Evolutionary conservation across 2,113 vertebrate genomes (phyloP).

Genomic region (Salvelinus fontinalis): DNA sequence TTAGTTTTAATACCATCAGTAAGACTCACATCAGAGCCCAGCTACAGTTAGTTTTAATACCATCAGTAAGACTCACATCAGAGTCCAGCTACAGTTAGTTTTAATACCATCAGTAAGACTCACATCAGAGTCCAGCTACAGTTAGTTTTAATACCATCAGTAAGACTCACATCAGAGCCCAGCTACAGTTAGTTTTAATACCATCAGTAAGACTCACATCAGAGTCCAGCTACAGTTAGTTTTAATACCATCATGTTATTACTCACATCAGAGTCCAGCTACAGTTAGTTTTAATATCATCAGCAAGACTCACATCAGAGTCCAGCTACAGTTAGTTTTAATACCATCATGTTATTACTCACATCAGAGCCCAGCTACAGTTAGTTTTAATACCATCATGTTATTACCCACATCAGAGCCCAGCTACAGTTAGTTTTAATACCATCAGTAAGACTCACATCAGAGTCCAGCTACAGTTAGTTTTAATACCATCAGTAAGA

Average conservation of each 20-base stretch:
- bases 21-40: too few species aligned
- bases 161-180: too few species aligned
- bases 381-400: not conserved
- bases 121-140: not conserved
- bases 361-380: not conserved
- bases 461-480: not conserved
- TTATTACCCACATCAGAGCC: too few species aligned
- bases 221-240: not conserved
- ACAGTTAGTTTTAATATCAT: not conserved
- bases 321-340: too few species aligned
- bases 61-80: too few species aligned
- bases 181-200: too few species aligned
- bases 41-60: too few species aligned
- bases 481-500: not conserved
- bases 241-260: not conserved
- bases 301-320: not conserved
- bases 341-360: too few species aligned
- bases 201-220: too few species aligned
- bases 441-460: too few species aligned
- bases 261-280: not conserved
- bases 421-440: too few species aligned
- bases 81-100: not conserved
- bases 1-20: too few species aligned
- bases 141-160: not conserved
- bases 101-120: not conserved